Conservation (phyloP, 2,113 vertebrate species). For the Triplophysa dalaica region DNA sequence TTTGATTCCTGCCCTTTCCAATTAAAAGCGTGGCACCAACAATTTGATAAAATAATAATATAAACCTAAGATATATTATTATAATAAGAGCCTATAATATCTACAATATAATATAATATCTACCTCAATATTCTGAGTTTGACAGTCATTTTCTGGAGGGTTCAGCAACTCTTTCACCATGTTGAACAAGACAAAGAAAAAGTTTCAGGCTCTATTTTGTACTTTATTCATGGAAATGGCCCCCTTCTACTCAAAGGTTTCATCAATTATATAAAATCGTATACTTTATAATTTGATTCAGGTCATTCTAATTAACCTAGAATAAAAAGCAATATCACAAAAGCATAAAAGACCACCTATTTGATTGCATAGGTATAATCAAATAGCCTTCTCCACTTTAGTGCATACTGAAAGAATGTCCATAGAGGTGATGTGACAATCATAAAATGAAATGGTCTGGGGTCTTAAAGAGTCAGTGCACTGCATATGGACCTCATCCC, state of each 20-base stretch:
- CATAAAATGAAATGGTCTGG: background rate
- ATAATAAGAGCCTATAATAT: too few species aligned
- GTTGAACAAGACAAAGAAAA: too few species aligned
- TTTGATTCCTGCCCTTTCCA: too few species aligned
- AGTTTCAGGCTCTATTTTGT: too few species aligned
- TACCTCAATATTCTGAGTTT: too few species aligned
- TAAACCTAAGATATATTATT: too few species aligned
- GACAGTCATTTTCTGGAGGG: too few species aligned
- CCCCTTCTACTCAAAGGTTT: background rate
- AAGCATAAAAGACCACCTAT: background rate
- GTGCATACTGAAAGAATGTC: background rate
- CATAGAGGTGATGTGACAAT: background rate
- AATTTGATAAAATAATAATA: too few species aligned
- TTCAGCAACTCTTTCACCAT: too few species aligned
- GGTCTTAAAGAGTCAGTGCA: slow-evolving; percentile 18
- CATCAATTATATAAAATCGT: background rate
- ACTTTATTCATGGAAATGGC: too few species aligned
- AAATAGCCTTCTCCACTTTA: background rate
- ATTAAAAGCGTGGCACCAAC: too few species aligned
- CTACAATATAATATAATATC: too few species aligned
- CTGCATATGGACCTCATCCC: slow-evolving; percentile 11
- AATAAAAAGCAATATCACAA: slow-evolving; percentile 10
- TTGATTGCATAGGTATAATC: background rate
- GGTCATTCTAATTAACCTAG: slow-evolving; percentile 31
- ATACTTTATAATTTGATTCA: background rate